phyloP scores from a whole-genome alignment of 2,888 invertebrate genomes.

The Acrocyrtus sp. region DNA sequence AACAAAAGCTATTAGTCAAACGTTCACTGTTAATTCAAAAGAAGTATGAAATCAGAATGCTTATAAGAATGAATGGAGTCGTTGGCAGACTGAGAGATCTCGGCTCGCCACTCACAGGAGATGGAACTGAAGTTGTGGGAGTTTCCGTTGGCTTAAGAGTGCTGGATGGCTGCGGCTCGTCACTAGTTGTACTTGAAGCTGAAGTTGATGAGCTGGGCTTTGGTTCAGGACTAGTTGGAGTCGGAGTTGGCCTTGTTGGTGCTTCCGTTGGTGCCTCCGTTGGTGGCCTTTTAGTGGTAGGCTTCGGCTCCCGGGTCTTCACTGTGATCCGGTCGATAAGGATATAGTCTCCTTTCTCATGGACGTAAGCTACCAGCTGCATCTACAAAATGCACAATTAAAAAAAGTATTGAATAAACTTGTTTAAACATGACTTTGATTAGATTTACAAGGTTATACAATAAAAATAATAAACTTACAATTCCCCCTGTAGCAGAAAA shows the following conservation, averaged over 20 bases:
- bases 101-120: too few species aligned
- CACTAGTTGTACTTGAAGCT: too few species aligned
- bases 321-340: slow-evolving; percentile 33
- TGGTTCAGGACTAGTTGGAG: too few species aligned
- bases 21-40: too few species aligned
- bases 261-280: not conserved
- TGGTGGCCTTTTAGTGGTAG: slow-evolving; percentile 8
- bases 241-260: slow-evolving; percentile 1
- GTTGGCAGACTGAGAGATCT: not conserved
- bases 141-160: not conserved
- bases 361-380: slow-evolving; percentile 19
- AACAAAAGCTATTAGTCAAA: too few species aligned
- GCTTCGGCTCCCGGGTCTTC: not conserved
- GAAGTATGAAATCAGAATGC: too few species aligned
- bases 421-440: too few species aligned
- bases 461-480: not conserved
- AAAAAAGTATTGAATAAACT: not conserved
- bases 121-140: too few species aligned
- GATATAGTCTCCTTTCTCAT: slow-evolving; percentile 11
- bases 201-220: too few species aligned
- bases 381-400: slow-evolving; percentile 30
- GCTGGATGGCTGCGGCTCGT: not conserved
- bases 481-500: not conserved
- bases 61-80: not conserved
- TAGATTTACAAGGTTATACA: not conserved